Evolutionary conservation across 2,113 vertebrate species (phyloP).

Genomic region (Opisthocomus hoazin): DNA sequence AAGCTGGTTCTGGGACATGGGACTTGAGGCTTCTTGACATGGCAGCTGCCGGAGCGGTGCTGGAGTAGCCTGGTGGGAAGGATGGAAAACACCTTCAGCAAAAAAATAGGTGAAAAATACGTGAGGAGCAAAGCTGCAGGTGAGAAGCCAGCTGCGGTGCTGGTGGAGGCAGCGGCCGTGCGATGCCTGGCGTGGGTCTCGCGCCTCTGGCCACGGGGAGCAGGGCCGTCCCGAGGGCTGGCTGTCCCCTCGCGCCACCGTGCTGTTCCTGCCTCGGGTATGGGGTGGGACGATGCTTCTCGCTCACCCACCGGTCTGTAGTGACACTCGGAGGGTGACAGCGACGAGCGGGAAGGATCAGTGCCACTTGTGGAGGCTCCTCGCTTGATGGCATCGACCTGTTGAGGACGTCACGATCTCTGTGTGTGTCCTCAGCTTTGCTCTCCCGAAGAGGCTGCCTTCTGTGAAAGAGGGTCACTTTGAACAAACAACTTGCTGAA

Average conservation of each 20-base stretch:
- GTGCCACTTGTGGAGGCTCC: background rate
- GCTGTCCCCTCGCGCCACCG: background rate
- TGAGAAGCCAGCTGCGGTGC: background rate
- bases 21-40: background rate
- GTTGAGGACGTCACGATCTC: background rate
- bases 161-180: background rate
- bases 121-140: background rate
- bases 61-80: background rate
- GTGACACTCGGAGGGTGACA: accelerated
- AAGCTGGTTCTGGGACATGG: background rate
- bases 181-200: background rate
- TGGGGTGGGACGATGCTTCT: background rate
- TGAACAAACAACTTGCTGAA: accelerated
- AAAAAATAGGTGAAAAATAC: background rate
- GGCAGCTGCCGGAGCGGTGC: background rate
- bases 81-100: background rate
- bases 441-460: background rate
- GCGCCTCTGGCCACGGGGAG: background rate
- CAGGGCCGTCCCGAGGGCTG: accelerated
- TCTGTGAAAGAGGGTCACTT: background rate
- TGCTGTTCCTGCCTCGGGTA: accelerated
- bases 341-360: accelerated
- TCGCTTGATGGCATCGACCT: accelerated
- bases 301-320: accelerated
- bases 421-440: background rate